Evolutionary conservation across 2,113 vertebrate genomes (phyloP).

Genomic region (Nettapus auritus): DNA sequence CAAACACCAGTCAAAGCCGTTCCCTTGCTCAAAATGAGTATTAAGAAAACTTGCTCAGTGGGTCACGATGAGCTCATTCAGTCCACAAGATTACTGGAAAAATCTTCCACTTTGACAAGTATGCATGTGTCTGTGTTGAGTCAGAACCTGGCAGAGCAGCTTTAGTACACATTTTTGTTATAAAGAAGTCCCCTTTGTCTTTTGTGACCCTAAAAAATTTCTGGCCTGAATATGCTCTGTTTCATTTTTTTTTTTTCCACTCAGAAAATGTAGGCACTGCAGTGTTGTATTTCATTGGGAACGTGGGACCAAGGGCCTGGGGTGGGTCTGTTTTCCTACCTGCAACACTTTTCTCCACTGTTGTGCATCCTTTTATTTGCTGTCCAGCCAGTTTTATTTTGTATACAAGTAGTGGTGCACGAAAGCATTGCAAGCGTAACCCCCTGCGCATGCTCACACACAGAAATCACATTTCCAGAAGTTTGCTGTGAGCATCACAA

Average conservation of each 20-base stretch:
- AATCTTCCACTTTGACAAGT: conserved; percentile 57
- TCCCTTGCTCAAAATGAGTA: conserved; percentile 39
- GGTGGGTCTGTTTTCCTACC: background rate
- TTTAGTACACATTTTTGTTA: conserved; percentile 54
- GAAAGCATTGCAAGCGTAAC: background rate
- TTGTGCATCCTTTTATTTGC: background rate
- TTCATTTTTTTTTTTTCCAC: background rate
- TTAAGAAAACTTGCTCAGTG: conserved; percentile 67
- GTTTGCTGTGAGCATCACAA: background rate
- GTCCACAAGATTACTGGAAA: conserved; percentile 66
- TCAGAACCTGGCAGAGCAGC: conserved; percentile 58
- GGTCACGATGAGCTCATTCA: conserved; percentile 65
- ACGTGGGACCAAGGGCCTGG: background rate
- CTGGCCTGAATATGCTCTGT: background rate
- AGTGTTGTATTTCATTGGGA: background rate
- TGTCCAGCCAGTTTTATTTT: background rate
- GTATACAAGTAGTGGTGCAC: background rate
- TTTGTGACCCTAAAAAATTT: background rate
- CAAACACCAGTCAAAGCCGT: conserved; percentile 40
- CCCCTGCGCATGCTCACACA: background rate
- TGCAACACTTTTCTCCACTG: background rate
- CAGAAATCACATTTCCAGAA: background rate
- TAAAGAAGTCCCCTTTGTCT: conserved; percentile 44
- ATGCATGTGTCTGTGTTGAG: conserved; percentile 51
- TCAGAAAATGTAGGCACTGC: background rate